A percentile compares a stretch with the other conserved stretches of the same genome.
Conservation (phyloP, 1,140 invertebrate species). For the Drosophila pectinifera region DNA sequence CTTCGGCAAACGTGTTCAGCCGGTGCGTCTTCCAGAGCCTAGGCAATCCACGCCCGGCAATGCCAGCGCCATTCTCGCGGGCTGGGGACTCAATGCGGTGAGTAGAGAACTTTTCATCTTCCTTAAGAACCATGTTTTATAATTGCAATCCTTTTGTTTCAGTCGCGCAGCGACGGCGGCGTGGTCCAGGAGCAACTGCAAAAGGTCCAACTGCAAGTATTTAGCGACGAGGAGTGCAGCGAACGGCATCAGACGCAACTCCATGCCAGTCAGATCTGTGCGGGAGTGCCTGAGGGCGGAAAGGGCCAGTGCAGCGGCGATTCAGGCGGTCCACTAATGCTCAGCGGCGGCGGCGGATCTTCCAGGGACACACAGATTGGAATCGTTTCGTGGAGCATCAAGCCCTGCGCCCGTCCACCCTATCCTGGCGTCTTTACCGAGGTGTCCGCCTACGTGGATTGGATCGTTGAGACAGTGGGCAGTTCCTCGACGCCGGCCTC, state of each 20-base stretch:
- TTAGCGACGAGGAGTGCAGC: conserved; percentile 78
- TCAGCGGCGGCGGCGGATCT: conserved; percentile 25
- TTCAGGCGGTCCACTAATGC: conserved; percentile 85
- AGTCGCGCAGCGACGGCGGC: conserved; percentile 81
- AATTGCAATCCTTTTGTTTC: neutral
- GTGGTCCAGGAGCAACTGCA: conserved; percentile 72
- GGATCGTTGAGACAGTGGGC: conserved; percentile 80
- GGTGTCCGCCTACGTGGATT: conserved; percentile 85
- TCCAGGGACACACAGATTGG: conserved; percentile 76
- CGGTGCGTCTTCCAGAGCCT: conserved; percentile 59
- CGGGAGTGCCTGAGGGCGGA: conserved; percentile 81
- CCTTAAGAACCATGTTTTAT: neutral
- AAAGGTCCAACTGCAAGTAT: conserved; percentile 79
- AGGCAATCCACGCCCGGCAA: conserved; percentile 43
- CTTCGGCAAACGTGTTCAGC: conserved; percentile 41
- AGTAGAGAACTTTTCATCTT: neutral
- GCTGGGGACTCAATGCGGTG: conserved; percentile 80
- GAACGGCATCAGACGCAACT: conserved; percentile 58
- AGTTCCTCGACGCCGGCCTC: neutral
- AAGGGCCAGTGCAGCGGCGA: conserved; percentile 85
- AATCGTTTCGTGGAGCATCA: conserved; percentile 85
- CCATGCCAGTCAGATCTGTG: conserved; percentile 82
- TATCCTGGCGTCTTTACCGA: conserved; percentile 86
- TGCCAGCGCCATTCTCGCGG: conserved; percentile 54
- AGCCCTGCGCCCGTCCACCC: conserved; percentile 84